Evolutionary conservation across 1,140 invertebrate genomes (phyloP), one percentile per base, ranked within the genome.

Genomic region (Monochamus saltuarius): DNA sequence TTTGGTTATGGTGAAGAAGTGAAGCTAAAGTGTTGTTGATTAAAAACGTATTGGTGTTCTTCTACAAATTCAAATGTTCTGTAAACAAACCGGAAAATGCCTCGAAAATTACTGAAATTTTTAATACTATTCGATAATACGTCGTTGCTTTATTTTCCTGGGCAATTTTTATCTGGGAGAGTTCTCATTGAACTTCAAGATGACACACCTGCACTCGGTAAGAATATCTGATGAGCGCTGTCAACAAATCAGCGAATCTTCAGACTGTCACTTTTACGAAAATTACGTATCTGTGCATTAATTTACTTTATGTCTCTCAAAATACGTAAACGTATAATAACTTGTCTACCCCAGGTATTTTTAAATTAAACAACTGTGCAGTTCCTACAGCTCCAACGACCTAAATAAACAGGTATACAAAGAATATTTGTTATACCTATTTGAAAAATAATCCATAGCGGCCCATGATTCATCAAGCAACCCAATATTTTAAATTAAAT

Each of bases 81-180:
- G 17, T 40, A 53, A n/a, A 53, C 14, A n/a, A 56, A 29, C 22
- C 22, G 38, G 7, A 84, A 76, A 74, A 91, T 92, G 89, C 87
- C 91, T 54, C 82, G 89, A 69, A 96, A 96, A 79, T 80, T 97
- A 62, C 83, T 92, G 65, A 96, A 95, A 78, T 97, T 97, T 79
- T 81, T 95, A 17, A 95, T 97, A 70, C 83, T 95, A 39, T 94
- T 97, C 78, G 94, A 97, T 77, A 96, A 96, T 76, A 92, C 92
- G 35, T 95, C 91, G 67, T 80, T 96, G 34, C 78, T 97, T 37
- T 97, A 96, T 77, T 95, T 96, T 73, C 93, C 94, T 42, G 90
- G 94, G 29, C 86, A 95, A 75, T 96, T 96, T 76, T 80, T 97
- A 53, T 93, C 91, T 39, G 94, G 94, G 29, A 83, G 92, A 68